Percentiles rank a stretch among this genome's conserved stretches.
Conservation (phyloP, 1,140 invertebrate genomes). For the Lepidurus packardi region DNA sequence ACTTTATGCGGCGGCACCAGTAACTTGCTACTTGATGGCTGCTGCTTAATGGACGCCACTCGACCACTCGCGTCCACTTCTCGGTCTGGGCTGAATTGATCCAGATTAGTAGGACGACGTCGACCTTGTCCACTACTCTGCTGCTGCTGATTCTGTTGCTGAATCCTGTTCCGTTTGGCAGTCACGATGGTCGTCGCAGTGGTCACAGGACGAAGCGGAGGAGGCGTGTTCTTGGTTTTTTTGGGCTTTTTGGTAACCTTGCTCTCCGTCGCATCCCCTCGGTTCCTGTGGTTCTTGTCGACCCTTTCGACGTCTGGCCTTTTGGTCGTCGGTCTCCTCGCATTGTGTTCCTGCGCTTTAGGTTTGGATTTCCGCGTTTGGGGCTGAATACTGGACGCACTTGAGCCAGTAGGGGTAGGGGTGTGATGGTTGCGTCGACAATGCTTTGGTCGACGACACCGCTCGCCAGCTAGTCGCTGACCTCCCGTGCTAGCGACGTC, state of each 20-base stretch:
- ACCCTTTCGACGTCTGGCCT: neutral
- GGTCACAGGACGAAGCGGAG: neutral
- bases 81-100: slow-evolving; percentile 14
- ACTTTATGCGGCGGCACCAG: slow-evolving; percentile 8
- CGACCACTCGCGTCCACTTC: neutral
- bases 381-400: neutral
- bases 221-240: slow-evolving; percentile 23
- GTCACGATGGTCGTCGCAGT: neutral
- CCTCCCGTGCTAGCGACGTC: neutral
- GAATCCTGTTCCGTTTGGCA: neutral
- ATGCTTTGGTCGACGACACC: neutral
- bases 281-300: neutral
- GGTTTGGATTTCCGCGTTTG: neutral
- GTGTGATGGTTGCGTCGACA: neutral
- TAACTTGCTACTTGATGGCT: neutral
- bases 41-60: neutral
- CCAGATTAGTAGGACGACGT: neutral
- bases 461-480: neutral
- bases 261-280: neutral
- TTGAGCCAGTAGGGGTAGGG: neutral
- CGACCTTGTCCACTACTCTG: slow-evolving; percentile 11
- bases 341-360: neutral
- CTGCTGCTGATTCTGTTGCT: slow-evolving; percentile 13
- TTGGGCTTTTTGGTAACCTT: neutral
- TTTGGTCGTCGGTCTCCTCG: neutral